phyloP scores from a whole-genome alignment of 2,797 vertebrate genomes.

The Hozukius guyotensis region DNA sequence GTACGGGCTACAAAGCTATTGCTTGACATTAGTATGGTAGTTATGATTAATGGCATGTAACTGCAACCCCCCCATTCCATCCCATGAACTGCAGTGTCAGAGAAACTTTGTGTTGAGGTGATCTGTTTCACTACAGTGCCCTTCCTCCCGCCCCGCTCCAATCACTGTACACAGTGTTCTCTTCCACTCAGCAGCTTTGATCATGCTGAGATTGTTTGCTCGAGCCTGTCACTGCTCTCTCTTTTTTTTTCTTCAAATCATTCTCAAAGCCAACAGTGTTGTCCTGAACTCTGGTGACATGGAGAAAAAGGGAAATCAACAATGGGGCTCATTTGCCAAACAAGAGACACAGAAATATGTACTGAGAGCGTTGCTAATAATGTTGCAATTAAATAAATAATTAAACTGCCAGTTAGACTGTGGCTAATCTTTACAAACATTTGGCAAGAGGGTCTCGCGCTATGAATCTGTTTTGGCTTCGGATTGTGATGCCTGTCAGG shows the following conservation, averaged over 20 bases:
- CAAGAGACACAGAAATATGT: slow-evolving; percentile 41
- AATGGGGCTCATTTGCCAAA: slow-evolving; percentile 60
- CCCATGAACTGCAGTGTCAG: slow-evolving; percentile 52
- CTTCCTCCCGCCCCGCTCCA: slow-evolving; percentile 43
- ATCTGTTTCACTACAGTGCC: slow-evolving; percentile 49
- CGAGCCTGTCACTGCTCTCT: slow-evolving; percentile 49
- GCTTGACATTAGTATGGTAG: slow-evolving; percentile 33
- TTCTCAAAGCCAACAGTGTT: slow-evolving; percentile 51
- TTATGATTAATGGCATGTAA: slow-evolving; percentile 65
- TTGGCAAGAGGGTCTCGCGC: slow-evolving; percentile 52
- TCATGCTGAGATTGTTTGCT: slow-evolving; percentile 74
- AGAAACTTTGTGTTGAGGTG: slow-evolving; percentile 63
- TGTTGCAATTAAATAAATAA: slow-evolving; percentile 56
- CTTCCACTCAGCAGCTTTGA: slow-evolving; percentile 74
- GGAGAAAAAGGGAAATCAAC: slow-evolving; percentile 52
- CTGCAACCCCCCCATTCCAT: slow-evolving; percentile 10
- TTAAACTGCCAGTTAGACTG: slow-evolving; percentile 57
- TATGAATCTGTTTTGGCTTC: slow-evolving; percentile 48
- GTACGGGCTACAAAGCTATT: neutral
- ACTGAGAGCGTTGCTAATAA: slow-evolving; percentile 54
- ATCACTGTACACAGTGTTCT: slow-evolving; percentile 64
- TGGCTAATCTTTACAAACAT: slow-evolving; percentile 63
- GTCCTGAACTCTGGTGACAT: slow-evolving; percentile 58
- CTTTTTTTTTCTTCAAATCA: slow-evolving; percentile 41
- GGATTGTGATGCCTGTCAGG: slow-evolving; percentile 34